Base-by-base conservation (phyloP, 2,888 invertebrate genomes). In the Odontomyia ornata region DNA sequence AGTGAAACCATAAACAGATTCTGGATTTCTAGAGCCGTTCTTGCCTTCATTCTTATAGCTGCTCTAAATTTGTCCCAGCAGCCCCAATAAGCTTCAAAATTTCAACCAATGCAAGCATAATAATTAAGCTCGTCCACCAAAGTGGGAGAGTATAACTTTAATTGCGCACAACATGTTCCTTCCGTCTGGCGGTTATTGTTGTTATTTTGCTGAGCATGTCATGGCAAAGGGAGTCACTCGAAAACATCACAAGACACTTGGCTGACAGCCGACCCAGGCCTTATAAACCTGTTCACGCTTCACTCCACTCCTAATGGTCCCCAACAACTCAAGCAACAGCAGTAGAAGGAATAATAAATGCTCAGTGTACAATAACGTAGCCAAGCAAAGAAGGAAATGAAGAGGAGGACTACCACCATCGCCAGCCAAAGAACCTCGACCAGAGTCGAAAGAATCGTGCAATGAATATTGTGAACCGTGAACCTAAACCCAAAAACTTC, bases 221-320 rank as follows among this genome's bases (percentile, higher is more conserved):
- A 15, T 52, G 3, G n/a, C 15, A 36, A 5, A 36, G 36, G 9
- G 9, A 36, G 36, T 36, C 9, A 36, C 9, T 9, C 52, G 52
- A 52, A 18, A 52, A 4, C 52, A 52, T 9, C 18, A 9, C 52
- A 52, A 52, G 52, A 52, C 15, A 15, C 52, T 15, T 64, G 64
- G 27, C 13, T 57, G 60, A 73, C 36, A 43, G 43, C 30, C 57
- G 60, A 73, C 73, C 73, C 36, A 60, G 57, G 73, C 60, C 57
- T 36, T 36, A 57, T 57, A 60, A 73, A 73, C 60, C 60, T 73
- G 73, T 73, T 57, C 73, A 60, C 57, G 73, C 73, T 73, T 57
- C 60, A 60, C 18, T 27, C 73, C 21, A 9, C 27, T 52, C 56
- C n/a, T 56, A 52, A 21, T 72, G 56, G 56, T 30, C 60, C 13